A percentile compares a stretch with the other conserved stretches of the same genome.
These are phyloP conservation scores for Pseudonaja textilis DNA, from an alignment of 2,113 vertebrate species.

Conservation along the genomic window DNA sequence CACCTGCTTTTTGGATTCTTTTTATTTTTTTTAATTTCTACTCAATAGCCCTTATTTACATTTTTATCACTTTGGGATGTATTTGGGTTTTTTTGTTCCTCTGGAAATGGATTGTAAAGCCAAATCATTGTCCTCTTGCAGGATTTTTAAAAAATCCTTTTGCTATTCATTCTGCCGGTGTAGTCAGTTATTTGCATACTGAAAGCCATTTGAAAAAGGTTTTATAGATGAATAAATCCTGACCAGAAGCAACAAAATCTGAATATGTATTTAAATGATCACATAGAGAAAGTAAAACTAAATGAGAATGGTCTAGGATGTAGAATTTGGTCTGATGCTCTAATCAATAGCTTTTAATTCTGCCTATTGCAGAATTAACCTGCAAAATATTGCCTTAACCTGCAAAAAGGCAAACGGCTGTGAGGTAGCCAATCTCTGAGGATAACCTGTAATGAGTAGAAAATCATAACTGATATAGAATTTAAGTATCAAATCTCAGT, in stretches of 20 bases:
- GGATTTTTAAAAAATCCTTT: constrained; percentile 35
- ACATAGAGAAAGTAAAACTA: neutral
- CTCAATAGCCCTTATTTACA: constrained; percentile 51
- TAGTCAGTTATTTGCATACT: constrained; percentile 38
- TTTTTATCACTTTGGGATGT: constrained; percentile 64
- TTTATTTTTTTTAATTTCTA: constrained; percentile 54
- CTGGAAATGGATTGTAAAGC: constrained; percentile 56
- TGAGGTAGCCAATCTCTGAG: neutral
- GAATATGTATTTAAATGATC: neutral
- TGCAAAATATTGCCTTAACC: neutral
- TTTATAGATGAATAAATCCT: neutral
- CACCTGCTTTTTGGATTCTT: constrained; percentile 65
- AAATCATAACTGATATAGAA: neutral
- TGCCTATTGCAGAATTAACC: no score
- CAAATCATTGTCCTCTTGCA: constrained; percentile 47
- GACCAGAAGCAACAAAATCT: neutral
- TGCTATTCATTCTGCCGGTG: constrained; percentile 38
- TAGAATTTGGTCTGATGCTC: neutral
- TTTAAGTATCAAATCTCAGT: neutral
- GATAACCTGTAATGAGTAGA: neutral
- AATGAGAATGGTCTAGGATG: neutral
- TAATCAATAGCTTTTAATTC: neutral
- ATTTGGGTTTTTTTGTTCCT: constrained; percentile 33
- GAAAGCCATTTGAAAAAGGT: constrained; percentile 25
- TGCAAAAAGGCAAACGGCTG: neutral